A percentile compares a stretch with the other conserved stretches of the same genome.
phyloP scores from a whole-genome alignment of 2,888 invertebrate genomes.

The Pristionchus mayeri region DNA sequence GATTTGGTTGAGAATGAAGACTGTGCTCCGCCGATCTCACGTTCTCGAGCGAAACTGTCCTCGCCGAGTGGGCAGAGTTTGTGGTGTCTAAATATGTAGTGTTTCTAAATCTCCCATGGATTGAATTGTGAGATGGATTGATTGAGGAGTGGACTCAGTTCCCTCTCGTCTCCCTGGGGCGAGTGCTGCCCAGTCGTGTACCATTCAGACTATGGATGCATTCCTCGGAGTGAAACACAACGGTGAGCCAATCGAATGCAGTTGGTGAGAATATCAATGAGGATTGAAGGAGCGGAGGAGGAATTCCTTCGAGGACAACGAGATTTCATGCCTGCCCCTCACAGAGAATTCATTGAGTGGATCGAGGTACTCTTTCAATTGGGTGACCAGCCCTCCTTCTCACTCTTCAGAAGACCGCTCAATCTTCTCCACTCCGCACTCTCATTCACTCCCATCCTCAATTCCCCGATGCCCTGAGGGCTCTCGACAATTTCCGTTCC shows the following conservation, averaged over 20 bases:
- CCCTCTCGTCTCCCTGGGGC: conserved; percentile 52
- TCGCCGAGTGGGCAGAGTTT: too few species aligned
- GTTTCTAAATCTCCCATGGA: too few species aligned
- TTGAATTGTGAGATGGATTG: too few species aligned
- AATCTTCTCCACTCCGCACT: conserved; percentile 9
- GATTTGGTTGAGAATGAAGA: too few species aligned
- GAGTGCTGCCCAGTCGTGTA: conserved; percentile 54
- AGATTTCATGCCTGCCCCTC: conserved; percentile 51
- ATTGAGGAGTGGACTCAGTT: too few species aligned
- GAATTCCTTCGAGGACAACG: conserved; percentile 51
- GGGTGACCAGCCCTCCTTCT: too few species aligned
- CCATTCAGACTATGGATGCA: conserved; percentile 51
- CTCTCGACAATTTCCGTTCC: conserved; percentile 49
- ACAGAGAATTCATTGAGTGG: conserved; percentile 53
- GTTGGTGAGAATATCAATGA: not conserved
- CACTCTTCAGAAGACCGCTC: not conserved
- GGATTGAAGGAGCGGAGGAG: conserved; percentile 48
- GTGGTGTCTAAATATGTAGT: too few species aligned
- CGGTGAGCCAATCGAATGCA: conserved; percentile 46
- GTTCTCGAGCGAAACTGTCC: too few species aligned
- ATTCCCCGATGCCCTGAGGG: conserved; percentile 37
- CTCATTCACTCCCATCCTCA: conserved; percentile 8
- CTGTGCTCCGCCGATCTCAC: too few species aligned
- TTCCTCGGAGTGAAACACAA: conserved; percentile 53
- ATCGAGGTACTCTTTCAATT: conserved; percentile 40